These are phyloP conservation scores for Cephalotes varians DNA, from an alignment of 2,888 invertebrate genomes.

Conservation along the genomic window DNA sequence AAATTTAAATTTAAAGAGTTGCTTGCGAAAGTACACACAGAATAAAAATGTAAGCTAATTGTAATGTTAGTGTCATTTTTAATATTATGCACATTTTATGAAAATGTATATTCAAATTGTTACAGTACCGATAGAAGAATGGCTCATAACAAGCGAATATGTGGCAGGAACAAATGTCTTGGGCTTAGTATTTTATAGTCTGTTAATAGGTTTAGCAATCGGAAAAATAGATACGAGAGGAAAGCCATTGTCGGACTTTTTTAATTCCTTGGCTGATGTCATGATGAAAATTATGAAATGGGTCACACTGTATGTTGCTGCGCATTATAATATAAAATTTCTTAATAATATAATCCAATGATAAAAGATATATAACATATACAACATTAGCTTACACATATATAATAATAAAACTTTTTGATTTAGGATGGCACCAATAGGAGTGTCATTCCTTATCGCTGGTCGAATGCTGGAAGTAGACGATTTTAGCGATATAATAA, in stretches of 20 bases:
- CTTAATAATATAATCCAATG: neutral
- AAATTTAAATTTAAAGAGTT: neutral
- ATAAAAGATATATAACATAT: neutral
- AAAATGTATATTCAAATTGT: conserved; percentile 5
- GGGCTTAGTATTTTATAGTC: conserved; percentile 93
- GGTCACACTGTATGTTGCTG: conserved; percentile 93
- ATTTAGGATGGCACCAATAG: conserved; percentile 93
- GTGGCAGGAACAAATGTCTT: conserved; percentile 93
- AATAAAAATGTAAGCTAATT: neutral
- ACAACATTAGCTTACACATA: neutral
- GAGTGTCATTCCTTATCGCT: conserved; percentile 94
- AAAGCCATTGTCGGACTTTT: conserved; percentile 93
- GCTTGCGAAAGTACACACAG: neutral
- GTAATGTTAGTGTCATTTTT: neutral
- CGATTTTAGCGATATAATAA: conserved; percentile 93
- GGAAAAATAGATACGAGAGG: conserved; percentile 93
- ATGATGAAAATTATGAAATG: conserved; percentile 98
- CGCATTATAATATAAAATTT: neutral
- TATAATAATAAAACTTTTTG: neutral
- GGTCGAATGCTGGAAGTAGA: conserved; percentile 96
- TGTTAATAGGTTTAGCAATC: conserved; percentile 95
- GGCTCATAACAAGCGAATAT: conserved; percentile 90
- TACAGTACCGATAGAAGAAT: conserved; percentile 82
- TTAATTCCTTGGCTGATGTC: conserved; percentile 93
- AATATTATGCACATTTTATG: neutral